Conservation (phyloP, 2,797 vertebrate species). For the Neosilurus mollespiculum region DNA sequence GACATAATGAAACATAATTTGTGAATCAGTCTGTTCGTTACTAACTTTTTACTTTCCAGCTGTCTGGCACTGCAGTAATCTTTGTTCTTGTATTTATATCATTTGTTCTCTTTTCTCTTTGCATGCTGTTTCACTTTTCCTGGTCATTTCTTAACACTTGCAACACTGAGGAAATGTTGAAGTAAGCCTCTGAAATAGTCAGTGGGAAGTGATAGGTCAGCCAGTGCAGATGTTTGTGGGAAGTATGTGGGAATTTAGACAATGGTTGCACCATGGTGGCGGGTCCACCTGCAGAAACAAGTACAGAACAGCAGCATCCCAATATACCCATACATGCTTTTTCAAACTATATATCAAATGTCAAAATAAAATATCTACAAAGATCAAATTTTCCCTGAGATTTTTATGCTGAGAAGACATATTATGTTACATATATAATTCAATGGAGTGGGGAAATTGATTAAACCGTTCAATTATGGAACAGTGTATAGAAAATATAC, state of each 20-base stretch:
- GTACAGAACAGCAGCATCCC: neutral
- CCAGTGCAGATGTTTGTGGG: constrained; percentile 14
- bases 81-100: neutral
- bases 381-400: neutral
- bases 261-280: neutral
- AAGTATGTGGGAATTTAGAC: constrained; percentile 28
- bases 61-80: neutral
- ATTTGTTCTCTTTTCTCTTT: constrained; percentile 38
- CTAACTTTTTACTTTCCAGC: neutral
- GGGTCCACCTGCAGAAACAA: constrained; percentile 1
- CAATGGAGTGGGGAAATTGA: neutral
- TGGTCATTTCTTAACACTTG: constrained; percentile 46
- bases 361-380: neutral
- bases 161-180: constrained; percentile 50
- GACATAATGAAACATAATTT: neutral
- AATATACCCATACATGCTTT: neutral
- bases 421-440: too few relatives aligned
- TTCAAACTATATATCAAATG: neutral
- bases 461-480: too few relatives aligned
- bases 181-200: constrained; percentile 46
- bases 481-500: too few relatives aligned
- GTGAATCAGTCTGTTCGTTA: neutral
- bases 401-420: neutral
- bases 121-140: constrained; percentile 42
- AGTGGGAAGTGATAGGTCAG: constrained; percentile 41